Evolutionary conservation across 2,888 invertebrate species (phyloP), one percentile per base, ranked within the genome.

Genomic region (Caenorhabditis uteleia): DNA sequence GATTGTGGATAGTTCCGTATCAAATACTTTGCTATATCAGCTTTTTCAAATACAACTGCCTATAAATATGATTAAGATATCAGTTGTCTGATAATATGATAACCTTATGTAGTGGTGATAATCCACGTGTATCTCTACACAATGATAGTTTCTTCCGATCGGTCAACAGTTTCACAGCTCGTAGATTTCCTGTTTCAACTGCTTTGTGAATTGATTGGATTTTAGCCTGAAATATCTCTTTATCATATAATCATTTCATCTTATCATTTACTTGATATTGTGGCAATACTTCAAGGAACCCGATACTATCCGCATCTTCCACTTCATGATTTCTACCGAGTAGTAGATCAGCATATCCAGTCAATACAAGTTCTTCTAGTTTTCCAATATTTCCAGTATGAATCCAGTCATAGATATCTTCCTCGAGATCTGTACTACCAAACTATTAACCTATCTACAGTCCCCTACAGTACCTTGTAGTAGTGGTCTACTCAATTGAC

Each of bases 241-340:
- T 29, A 8, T 31, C 21, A 3, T 4, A 16, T 34, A 21, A 14
- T 21, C 16, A 16, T 14, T 23, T 45, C 7, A 34, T 16, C 5
- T 2, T 25, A n/a, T 4, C 21, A 23, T 34, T 18, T 18, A 89
- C 89, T 85, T 91, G 88, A 68, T 90, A 87, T 42, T 87, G 87
- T 0, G 90, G 90, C n/a, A 93, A 91, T n/a, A 91, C 91, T 78
- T 92, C 91, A 48, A 95, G 86, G 84, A 95, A 94, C 78, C 89
- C 87, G 70, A 89, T 86, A 12, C 89, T 88, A 34, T 83, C 83
- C 2, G 74, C 68, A 42, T 83, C 82, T 38, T 83, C 80, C 3
- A 66, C 70, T 42, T 69, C 69, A 48, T 70, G 62, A 51, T 78
- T 87, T 87, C 90, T 88, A 5, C 56, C 91, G 88, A 78, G 90